phyloP scores from a whole-genome alignment of 2,797 vertebrate species.

The Pseudomugil tenellus region DNA sequence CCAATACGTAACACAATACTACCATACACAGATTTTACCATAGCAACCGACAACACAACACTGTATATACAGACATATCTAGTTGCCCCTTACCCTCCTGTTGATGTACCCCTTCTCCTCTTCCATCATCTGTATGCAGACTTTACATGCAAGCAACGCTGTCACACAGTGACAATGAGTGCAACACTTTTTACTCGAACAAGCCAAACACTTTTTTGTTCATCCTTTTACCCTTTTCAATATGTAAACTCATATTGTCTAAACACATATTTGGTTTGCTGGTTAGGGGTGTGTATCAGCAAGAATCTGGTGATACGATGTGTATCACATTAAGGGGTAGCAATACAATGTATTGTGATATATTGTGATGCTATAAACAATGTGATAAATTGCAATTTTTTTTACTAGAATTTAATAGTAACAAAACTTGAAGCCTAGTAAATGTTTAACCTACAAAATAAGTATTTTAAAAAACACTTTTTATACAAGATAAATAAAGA shows the following conservation, averaged over 20 bases:
- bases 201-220: conserved; percentile 30
- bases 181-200: conserved; percentile 30
- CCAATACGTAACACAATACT: conserved; percentile 56
- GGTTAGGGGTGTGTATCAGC: too few species aligned
- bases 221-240: conserved; percentile 18
- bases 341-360: too few species aligned
- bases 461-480: too few species aligned
- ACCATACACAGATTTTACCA: conserved; percentile 49
- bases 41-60: conserved; percentile 60
- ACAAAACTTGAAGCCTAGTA: too few species aligned
- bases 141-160: conserved; percentile 58
- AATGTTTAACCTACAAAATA: too few species aligned
- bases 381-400: too few species aligned
- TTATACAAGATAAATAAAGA: too few species aligned
- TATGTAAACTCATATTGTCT: conserved; percentile 10
- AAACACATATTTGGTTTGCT: conserved; percentile 22
- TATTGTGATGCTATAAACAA: too few species aligned
- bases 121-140: conserved; percentile 12
- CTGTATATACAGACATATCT: conserved; percentile 45
- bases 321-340: too few species aligned
- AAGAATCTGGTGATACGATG: too few species aligned
- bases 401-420: too few species aligned
- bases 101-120: conserved; percentile 14
- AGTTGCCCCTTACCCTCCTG: conserved; percentile 25
- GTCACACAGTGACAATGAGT: conserved; percentile 61